phyloP scores from a whole-genome alignment of 2,888 invertebrate species.

The Parnassius orleans region DNA sequence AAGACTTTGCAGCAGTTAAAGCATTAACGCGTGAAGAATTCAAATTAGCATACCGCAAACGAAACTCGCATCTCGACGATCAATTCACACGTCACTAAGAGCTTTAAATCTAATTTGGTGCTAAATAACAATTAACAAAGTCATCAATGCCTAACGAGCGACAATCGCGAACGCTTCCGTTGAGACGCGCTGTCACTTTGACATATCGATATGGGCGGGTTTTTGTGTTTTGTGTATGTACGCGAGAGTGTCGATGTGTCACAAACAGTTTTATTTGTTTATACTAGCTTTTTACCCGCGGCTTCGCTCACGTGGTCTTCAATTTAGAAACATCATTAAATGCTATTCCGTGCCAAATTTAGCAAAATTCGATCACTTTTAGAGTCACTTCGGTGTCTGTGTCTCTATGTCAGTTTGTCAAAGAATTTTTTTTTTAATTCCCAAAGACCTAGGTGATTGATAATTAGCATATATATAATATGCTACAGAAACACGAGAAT shows the following conservation, averaged over 20 bases:
- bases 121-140: slow-evolving; percentile 71
- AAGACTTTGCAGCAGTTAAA: slow-evolving; percentile 27
- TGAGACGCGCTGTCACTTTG: slow-evolving; percentile 51
- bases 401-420: no score
- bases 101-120: slow-evolving; percentile 59
- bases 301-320: no score
- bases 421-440: no score
- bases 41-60: slow-evolving; percentile 44
- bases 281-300: no score
- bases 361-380: no score
- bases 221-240: slow-evolving; percentile 47
- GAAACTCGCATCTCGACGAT: slow-evolving; percentile 35
- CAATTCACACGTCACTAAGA: slow-evolving; percentile 47
- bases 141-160: slow-evolving; percentile 64
- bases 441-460: no score
- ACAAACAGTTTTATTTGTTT: slow-evolving; percentile 2
- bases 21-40: slow-evolving; percentile 38
- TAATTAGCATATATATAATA: no score
- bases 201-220: slow-evolving; percentile 57
- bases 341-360: no score
- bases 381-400: no score
- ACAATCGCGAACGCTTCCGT: slow-evolving; percentile 31
- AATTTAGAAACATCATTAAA: no score
- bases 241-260: slow-evolving; percentile 41
- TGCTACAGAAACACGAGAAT: no score